Evolutionary conservation across 2,797 vertebrate species (phyloP).

Genomic region (Smutsia temminckii): DNA sequence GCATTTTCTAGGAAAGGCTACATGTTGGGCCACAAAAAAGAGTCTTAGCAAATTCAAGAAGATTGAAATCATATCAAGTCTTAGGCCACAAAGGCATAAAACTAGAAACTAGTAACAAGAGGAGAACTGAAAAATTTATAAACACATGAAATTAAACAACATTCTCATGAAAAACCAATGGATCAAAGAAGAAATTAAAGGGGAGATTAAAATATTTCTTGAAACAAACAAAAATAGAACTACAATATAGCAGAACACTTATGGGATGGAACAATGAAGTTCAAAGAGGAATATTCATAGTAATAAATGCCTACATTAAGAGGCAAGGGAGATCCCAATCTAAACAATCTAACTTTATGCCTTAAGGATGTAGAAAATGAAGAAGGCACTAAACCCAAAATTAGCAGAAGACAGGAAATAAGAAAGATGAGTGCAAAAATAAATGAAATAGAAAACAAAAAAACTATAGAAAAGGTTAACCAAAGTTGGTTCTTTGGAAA

Average conservation of each 20-base stretch:
- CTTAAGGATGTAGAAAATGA: background rate
- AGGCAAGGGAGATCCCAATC: background rate
- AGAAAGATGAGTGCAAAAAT: background rate
- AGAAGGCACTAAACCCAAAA: background rate
- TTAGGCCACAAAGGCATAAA: background rate
- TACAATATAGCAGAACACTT: background rate
- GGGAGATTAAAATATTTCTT: background rate
- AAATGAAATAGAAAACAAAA: background rate
- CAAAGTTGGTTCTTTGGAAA: background rate
- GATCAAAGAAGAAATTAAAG: background rate
- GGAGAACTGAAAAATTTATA: background rate
- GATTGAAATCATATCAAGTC: background rate
- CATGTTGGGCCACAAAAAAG: background rate
- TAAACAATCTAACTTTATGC: background rate
- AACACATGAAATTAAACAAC: background rate
- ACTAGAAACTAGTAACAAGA: background rate
- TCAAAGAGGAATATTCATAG: background rate
- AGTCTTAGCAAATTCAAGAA: background rate
- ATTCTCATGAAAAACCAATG: background rate
- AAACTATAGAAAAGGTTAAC: background rate
- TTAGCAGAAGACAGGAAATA: background rate
- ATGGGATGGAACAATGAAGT: background rate
- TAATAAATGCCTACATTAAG: background rate
- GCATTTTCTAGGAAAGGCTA: background rate
- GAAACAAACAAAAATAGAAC: background rate